Evolutionary conservation across 2,113 vertebrate species (phyloP).

Genomic region (Pteropus alecto): DNA sequence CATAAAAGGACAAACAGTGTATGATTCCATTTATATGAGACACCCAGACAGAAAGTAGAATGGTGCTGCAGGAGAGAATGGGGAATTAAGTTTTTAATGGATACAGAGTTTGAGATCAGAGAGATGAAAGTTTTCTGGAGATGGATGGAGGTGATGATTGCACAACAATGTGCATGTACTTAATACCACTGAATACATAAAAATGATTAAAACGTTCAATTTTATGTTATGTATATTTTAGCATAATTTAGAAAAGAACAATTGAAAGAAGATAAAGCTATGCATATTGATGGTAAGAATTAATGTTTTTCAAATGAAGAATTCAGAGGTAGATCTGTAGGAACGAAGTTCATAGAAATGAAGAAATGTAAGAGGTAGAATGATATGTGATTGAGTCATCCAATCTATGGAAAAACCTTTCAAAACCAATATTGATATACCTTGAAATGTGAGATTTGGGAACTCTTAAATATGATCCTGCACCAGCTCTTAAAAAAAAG

Average conservation of each 20-base stretch:
- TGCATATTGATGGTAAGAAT: neutral
- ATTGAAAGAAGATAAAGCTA: neutral
- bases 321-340: neutral
- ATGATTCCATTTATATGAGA: neutral
- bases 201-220: neutral
- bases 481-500: neutral
- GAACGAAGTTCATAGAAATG: neutral
- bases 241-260: neutral
- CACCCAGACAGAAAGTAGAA: neutral
- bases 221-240: neutral
- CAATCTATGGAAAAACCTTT: neutral
- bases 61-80: neutral
- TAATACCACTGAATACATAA: neutral
- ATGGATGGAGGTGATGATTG: neutral
- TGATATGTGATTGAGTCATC: neutral
- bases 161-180: neutral
- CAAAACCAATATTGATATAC: neutral
- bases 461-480: neutral
- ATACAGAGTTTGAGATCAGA: neutral
- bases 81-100: neutral
- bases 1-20: neutral
- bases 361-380: neutral
- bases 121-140: neutral
- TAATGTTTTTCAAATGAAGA: neutral
- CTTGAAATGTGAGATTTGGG: neutral